Evolutionary conservation across 2,888 invertebrate species (phyloP), one percentile per base, ranked within the genome.

Genomic region (Meganola albula): DNA sequence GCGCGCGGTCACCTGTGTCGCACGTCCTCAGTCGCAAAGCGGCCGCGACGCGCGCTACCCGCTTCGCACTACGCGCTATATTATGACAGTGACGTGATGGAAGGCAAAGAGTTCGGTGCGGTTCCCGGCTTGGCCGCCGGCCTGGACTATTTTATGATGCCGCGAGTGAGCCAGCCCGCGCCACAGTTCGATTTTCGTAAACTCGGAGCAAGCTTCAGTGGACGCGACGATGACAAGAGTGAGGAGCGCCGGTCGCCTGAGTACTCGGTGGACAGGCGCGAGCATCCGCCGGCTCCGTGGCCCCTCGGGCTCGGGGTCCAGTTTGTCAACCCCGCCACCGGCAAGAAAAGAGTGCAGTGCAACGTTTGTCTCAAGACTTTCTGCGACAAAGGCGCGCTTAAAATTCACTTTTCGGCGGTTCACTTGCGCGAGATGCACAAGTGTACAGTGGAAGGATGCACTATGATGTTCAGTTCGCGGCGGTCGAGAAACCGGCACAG

Each of bases 361-460:
- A 96, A 96, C 71, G 96, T 97, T 41, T 99, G 99, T 78, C 88
- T 97, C 48, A 99, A 99, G 80, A 98, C 98, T 37, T 99, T 99
- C 84, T 99, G 99, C 89, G 99, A 99, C 85, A 99, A 99, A 84
- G 98, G 98, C 45, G 98, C 99, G 24, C 87, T 99, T 32, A 99
- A 99, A 87, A 99, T 99, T 32, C 99, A 99, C 75, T 98, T 98
- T 77, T 97, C 97, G 38, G 99, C 99, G 10, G 98, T 99, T 42
- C 99, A 99, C 74, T 84, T 98, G 57, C 92, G 97, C 31, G 98
- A 99, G 86, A 98, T 98, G 98, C 99, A 99, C 87, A 96, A 96
- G 85, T 99, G 99, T 82, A 97, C 98, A 9, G 97, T 99, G 27
- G 95, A 95, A 66, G 98, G 98, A 21, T 98, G 98, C 83, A 97